Conservation (phyloP, 2,888 invertebrate genomes). For the Himalopsyche kuldschensis region DNA sequence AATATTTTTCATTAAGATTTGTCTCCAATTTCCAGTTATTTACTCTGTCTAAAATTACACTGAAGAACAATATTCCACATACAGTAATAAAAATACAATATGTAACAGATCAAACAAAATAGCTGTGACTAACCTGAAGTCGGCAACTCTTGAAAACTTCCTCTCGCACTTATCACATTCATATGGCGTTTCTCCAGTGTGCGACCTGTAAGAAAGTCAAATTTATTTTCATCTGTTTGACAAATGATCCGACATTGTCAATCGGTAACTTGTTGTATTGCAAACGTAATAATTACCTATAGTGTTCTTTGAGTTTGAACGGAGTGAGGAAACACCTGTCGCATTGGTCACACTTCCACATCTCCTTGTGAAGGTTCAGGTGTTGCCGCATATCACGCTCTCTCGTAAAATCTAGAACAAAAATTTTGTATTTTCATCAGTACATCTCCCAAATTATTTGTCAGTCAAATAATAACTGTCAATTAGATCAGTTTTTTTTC, state of each 20-base stretch:
- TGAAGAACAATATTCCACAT: too few relatives aligned
- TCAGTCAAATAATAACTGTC: too few relatives aligned
- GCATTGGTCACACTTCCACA: constrained; percentile 35
- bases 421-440: too few relatives aligned
- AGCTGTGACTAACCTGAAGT: constrained; percentile 25
- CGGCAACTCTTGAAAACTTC: constrained; percentile 33
- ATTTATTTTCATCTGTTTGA: not conserved
- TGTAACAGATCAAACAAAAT: too few relatives aligned
- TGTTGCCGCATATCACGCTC: constrained; percentile 28
- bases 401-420: constrained; percentile 23
- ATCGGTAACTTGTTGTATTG: too few relatives aligned
- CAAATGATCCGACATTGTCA: too few relatives aligned
- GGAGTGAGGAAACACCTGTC: constrained; percentile 33
- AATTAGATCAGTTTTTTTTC: too few relatives aligned
- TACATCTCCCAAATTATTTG: too few relatives aligned
- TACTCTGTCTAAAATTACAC: too few relatives aligned
- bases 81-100: too few relatives aligned
- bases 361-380: constrained; percentile 32
- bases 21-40: too few relatives aligned
- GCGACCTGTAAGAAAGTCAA: constrained; percentile 15
- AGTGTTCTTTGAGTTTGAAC: constrained; percentile 35
- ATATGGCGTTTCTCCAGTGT: constrained; percentile 36
- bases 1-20: too few relatives aligned
- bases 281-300: constrained; percentile 27
- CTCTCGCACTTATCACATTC: constrained; percentile 38